A percentile compares a stretch with the other conserved stretches of the same genome.
Conservation (phyloP, 2,888 invertebrate species). For the Mystacides longicornis region DNA sequence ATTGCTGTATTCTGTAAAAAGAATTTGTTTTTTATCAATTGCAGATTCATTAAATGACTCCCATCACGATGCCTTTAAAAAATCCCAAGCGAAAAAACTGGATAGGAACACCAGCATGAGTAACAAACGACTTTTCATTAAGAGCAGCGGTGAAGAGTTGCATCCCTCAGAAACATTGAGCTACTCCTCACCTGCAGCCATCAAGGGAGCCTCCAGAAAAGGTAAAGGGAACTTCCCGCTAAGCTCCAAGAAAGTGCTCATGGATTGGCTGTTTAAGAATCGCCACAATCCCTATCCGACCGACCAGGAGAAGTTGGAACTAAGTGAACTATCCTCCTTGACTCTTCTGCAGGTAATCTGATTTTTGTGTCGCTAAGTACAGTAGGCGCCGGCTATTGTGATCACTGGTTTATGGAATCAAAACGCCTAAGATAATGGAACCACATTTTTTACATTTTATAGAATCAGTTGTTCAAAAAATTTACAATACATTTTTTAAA, state of each 20-base stretch:
- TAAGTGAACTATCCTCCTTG: background rate
- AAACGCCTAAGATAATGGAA: too few relatives aligned
- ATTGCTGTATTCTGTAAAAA: background rate
- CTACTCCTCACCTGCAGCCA: background rate
- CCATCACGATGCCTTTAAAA: background rate
- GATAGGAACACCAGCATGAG: background rate
- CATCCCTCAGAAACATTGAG: background rate
- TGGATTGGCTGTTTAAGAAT: conserved; percentile 2
- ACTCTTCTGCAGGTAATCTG: background rate
- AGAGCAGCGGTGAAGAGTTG: background rate
- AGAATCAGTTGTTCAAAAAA: too few relatives aligned
- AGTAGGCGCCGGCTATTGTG: too few relatives aligned
- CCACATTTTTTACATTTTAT: too few relatives aligned
- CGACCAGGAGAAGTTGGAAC: conserved; percentile 1
- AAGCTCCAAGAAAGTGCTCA: background rate
- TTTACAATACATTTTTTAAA: too few relatives aligned
- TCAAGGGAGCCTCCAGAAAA: background rate
- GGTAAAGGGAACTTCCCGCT: background rate
- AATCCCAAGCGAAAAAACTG: background rate
- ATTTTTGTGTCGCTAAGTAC: too few relatives aligned
- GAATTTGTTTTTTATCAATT: background rate
- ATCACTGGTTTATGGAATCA: too few relatives aligned
- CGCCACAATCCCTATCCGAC: background rate
- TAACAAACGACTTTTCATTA: background rate
- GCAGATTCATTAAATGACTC: background rate